Conservation (phyloP, 1,140 invertebrate species). For the Antheraea pernyi region DNA sequence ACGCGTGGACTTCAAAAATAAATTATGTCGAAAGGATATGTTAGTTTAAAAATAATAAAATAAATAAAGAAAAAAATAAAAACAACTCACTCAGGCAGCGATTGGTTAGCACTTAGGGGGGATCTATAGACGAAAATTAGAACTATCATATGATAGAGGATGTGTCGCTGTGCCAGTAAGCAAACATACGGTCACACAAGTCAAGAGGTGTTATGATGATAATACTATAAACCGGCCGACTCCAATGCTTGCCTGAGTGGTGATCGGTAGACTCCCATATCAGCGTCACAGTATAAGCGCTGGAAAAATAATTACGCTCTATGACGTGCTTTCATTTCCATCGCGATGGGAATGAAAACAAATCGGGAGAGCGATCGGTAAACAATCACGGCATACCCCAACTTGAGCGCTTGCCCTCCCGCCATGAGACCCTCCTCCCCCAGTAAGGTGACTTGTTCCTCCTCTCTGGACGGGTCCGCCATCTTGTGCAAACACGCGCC, state of each 20-base stretch:
- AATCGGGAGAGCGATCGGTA: conserved; percentile 52
- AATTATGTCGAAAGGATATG: conserved; percentile 53
- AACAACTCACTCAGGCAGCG: conserved; percentile 76
- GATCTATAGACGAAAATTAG: conserved; percentile 50
- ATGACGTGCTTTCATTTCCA: conserved; percentile 66
- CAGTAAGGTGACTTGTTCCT: conserved; percentile 95
- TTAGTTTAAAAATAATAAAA: conserved; percentile 49
- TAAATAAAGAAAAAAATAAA: conserved; percentile 23
- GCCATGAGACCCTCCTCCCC: conserved; percentile 95
- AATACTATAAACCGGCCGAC: conserved; percentile 77
- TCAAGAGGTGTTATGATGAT: conserved; percentile 72
- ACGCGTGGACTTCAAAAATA: conserved; percentile 77
- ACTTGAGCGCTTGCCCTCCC: conserved; percentile 95
- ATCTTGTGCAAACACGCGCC: conserved; percentile 84
- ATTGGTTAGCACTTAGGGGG: conserved; percentile 67
- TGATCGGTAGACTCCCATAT: conserved; percentile 85
- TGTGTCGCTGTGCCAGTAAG: conserved; percentile 60
- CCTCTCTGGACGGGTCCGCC: conserved; percentile 94
- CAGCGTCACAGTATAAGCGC: conserved; percentile 86
- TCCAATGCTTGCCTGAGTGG: conserved; percentile 87
- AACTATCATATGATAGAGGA: conserved; percentile 34
- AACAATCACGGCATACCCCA: conserved; percentile 82
- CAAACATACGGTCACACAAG: conserved; percentile 75
- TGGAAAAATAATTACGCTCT: conserved; percentile 82
- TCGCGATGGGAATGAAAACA: conserved; percentile 50